A percentile compares a stretch with the other conserved stretches of the same genome.
phyloP scores from a whole-genome alignment of 2,113 vertebrate genomes.

The Siniperca chuatsi region DNA sequence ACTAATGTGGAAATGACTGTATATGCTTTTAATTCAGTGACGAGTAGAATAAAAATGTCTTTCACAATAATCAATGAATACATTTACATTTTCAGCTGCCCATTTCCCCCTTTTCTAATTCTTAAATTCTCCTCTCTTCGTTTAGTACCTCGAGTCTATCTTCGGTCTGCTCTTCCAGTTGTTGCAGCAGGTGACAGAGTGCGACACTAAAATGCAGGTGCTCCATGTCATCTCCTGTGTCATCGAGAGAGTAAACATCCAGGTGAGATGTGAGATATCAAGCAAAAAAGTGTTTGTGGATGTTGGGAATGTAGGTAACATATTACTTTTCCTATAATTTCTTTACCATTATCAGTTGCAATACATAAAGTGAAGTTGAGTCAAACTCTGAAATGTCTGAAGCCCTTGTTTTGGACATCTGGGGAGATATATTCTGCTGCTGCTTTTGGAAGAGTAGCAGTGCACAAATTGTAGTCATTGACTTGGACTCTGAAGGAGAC shows the following conservation, averaged over 20 bases:
- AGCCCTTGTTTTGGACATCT: constrained; percentile 17
- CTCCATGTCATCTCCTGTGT: constrained; percentile 97
- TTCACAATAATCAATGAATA: background rate
- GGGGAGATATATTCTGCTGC: background rate
- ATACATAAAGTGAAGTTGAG: background rate
- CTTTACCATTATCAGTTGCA: background rate
- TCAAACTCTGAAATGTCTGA: background rate
- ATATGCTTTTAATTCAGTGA: background rate
- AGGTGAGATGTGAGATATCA: constrained; percentile 84
- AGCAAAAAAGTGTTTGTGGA: background rate
- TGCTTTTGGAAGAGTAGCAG: constrained; percentile 19
- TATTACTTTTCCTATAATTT: background rate
- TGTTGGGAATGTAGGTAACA: background rate
- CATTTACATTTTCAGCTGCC: background rate
- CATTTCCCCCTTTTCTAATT: background rate
- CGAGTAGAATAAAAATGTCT: background rate
- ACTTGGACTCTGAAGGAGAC: constrained; percentile 3
- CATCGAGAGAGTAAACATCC: constrained; percentile 94
- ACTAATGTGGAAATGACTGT: background rate
- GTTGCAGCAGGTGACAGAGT: constrained; percentile 96
- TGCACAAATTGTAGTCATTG: constrained; percentile 16
- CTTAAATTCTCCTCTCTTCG: background rate
- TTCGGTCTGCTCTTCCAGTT: constrained; percentile 96
- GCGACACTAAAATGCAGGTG: constrained; percentile 99
- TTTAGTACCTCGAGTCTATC: constrained; percentile 94